Evolutionary conservation across 2,888 invertebrate species (phyloP), one percentile per base, ranked within the genome.

Genomic region (Masnerella sp.): DNA sequence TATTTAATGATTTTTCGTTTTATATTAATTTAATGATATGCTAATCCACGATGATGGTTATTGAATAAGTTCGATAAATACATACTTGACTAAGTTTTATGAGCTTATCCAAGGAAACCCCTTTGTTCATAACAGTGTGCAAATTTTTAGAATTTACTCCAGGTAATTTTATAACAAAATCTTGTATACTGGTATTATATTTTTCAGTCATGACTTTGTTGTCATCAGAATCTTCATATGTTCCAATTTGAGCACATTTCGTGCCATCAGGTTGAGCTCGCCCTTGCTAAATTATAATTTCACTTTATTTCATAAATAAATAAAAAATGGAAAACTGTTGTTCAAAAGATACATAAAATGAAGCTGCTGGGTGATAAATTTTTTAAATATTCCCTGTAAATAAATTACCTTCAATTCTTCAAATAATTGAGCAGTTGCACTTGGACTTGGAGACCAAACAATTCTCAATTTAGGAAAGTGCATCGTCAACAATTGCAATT

Each of bases 381-480:
- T n/a, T n/a, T n/a, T n/a, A n/a, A n/a, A n/a, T n/a, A n/a, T n/a
- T n/a, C n/a, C n/a, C n/a, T n/a, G n/a, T n/a, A n/a, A n/a, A n/a
- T n/a, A n/a, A 22, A 7, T 81, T 88, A 94, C 94, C 90, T 98
- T 99, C 0, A 98, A 89, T 88, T 98, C 97, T 84, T 97, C 95
- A 88, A 99, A 98, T 43, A 99, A 89, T 88, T 99, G 97, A 0
- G 98, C 97, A 0, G 97, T 96, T 32, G 97, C 97, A 86, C 96
- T 95, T 0, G 99, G 98, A 86, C 95, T 96, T 1, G 97, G 96
- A 8, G 98, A 98, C 99, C 99, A 99, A 28, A 99, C 94, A 5
- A 99, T 89, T 78, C 96, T 93, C 74, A 99, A 89, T 81, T 94
- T 92, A 0, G 99, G 98, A 88, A 99, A 98, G 86, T 98, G 96